Evolutionary conservation across 2,113 vertebrate genomes (phyloP), one percentile per base, ranked within the genome.

Genomic region (Actinemys pallida): DNA sequence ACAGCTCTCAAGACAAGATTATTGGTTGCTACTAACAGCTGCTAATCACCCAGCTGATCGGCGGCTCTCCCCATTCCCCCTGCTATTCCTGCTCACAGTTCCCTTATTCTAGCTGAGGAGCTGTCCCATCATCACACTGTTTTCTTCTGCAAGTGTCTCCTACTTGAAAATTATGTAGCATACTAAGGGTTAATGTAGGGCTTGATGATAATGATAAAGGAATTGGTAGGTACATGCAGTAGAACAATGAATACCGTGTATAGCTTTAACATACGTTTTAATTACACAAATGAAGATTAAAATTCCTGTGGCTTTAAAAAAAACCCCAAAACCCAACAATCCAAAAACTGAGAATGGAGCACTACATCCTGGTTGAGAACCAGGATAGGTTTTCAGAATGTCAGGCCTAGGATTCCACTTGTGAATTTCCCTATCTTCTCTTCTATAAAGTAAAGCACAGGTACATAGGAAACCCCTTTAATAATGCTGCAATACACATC

Each of bases 1-100:
- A 20, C 12, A 84, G 3, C 6, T 49, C 10, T 31, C 45, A 56
- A 80, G n/a, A 52, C 24, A 29, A 3, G 25, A 12, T 45, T 89
- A 6, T 84, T 85, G 75, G 82, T 86, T n/a, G 57, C 65, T 57
- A 47, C 29, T 80, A 86, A 10, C 89, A 45, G 1, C 52, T 81
- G 1, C 79, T 90, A 81, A 69, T 62, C 11, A 5, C 6, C 5
- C 2, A 17, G 31, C 0, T 0, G 17, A 2, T 88, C 86, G 83
- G 57, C 83, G 42, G 19, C 75, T 90, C 35, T 88, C 8, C 20
- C 7, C 31, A 56, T 35, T 88, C 87, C 65, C 79, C n/a, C 82
- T 87, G 78, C 49, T 90, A 59, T 39, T 22, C 3, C 75, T 76
- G 39, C 42, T 76, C 24, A n/a, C 3, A 53, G 25, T 45, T 92